phyloP scores from a whole-genome alignment of 2,113 vertebrate genomes.

The Glaucidium brasilianum region DNA sequence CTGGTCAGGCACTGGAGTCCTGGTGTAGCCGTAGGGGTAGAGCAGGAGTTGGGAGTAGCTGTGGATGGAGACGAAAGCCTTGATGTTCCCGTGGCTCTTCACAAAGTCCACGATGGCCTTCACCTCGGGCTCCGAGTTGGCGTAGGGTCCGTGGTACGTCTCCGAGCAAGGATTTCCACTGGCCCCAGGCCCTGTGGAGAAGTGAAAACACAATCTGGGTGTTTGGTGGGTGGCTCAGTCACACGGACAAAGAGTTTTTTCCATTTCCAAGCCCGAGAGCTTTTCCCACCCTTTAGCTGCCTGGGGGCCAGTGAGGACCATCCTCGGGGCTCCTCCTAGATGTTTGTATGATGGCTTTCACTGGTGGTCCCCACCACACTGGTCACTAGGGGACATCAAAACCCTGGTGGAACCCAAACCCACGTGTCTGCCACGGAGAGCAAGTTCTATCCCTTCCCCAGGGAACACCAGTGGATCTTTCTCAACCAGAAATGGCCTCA shows the following conservation, averaged over 20 bases:
- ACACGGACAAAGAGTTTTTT: background rate
- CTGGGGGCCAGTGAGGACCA: rapidly evolving
- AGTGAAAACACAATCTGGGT: background rate
- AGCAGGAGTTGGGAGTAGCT: constrained; percentile 94
- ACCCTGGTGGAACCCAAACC: background rate
- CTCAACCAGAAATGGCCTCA: background rate
- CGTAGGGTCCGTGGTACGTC: constrained; percentile 78
- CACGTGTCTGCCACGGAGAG: rapidly evolving
- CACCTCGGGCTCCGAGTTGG: constrained; percentile 89
- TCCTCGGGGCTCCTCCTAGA: background rate
- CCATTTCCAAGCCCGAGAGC: background rate
- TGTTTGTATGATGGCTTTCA: background rate
- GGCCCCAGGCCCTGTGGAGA: constrained; percentile 76
- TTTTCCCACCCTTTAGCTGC: background rate
- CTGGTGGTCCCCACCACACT: background rate
- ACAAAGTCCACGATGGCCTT: constrained; percentile 93
- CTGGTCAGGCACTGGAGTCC: constrained; percentile 25
- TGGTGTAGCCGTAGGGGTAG: constrained; percentile 90
- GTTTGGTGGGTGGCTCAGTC: background rate
- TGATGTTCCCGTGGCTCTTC: constrained; percentile 83
- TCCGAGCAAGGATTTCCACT: constrained; percentile 82
- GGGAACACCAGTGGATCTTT: background rate
- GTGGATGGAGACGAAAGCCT: constrained; percentile 93
- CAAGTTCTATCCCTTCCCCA: background rate
- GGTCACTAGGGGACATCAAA: background rate